Conservation (phyloP, 2,888 invertebrate species). For the Exocentrus adspersus region DNA sequence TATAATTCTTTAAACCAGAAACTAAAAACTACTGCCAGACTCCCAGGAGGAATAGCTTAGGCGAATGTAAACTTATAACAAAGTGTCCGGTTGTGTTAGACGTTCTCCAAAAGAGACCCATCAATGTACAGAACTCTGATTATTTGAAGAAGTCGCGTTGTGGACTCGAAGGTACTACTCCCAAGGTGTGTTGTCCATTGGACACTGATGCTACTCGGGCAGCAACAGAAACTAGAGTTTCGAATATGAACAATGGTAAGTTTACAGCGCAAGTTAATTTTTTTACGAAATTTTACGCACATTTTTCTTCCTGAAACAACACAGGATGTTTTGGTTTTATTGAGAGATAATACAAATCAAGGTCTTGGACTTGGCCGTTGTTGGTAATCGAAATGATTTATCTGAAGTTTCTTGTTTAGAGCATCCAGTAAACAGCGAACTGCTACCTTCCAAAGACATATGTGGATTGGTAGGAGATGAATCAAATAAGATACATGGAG, state of each 20-base stretch:
- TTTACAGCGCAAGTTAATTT: too few species aligned
- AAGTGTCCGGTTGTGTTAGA: background rate
- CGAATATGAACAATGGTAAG: too few species aligned
- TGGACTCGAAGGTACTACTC: background rate
- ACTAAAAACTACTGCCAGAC: background rate
- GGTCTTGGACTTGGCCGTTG: too few species aligned
- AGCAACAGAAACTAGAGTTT: too few species aligned
- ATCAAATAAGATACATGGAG: constrained; percentile 69
- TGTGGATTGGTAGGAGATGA: constrained; percentile 67
- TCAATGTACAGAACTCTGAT: background rate
- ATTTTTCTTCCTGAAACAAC: too few species aligned
- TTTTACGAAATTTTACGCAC: too few species aligned
- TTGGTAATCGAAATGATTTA: too few species aligned
- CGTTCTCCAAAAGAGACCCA: background rate
- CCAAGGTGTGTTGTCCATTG: background rate
- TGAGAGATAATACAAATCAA: too few species aligned
- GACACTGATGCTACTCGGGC: background rate
- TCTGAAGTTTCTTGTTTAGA: constrained; percentile 26
- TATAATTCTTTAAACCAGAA: too few species aligned
- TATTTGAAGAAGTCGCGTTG: background rate
- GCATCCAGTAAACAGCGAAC: constrained; percentile 26
- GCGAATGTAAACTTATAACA: background rate
- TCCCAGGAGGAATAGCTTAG: background rate
- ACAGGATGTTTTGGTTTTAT: too few species aligned
- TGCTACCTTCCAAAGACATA: constrained; percentile 57